A percentile compares a stretch with the other conserved stretches of the same genome.
Conservation (phyloP, 2,888 invertebrate genomes). For the Drosophila hawaiiensis region DNA sequence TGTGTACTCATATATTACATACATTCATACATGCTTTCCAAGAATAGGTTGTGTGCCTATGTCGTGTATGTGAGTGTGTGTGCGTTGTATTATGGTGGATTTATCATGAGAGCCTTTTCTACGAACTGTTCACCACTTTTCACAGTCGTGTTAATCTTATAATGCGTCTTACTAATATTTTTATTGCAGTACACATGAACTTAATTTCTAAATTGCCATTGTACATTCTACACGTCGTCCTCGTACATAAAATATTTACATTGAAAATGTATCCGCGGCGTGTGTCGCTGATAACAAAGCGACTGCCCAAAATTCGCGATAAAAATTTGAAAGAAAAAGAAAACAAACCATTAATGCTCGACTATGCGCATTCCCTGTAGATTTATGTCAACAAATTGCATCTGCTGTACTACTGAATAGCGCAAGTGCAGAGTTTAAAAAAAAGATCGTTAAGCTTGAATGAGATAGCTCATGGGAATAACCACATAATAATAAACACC, state of each 20-base stretch:
- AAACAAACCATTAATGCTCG: neutral
- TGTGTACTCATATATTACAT: constrained; percentile 37
- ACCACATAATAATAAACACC: constrained; percentile 12
- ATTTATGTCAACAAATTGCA: neutral
- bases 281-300: constrained; percentile 24
- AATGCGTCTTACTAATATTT: constrained; percentile 46
- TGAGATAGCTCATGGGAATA: constrained; percentile 1
- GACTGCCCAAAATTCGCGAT: constrained; percentile 23
- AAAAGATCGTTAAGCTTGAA: neutral
- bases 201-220: constrained; percentile 1
- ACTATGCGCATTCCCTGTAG: neutral
- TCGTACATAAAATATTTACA: constrained; percentile 3
- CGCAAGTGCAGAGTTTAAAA: neutral
- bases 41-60: constrained; percentile 47
- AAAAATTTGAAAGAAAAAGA: constrained; percentile 14
- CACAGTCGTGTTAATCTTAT: constrained; percentile 68
- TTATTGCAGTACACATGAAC: constrained; percentile 17
- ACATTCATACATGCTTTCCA: constrained; percentile 56
- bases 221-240: neutral
- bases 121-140: constrained; percentile 63
- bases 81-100: constrained; percentile 42
- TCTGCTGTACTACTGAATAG: neutral
- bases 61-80: neutral
- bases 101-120: constrained; percentile 72
- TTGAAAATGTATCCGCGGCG: constrained; percentile 13